Base-by-base conservation (phyloP, 2,113 vertebrate species). In the Silurus glanis region DNA sequence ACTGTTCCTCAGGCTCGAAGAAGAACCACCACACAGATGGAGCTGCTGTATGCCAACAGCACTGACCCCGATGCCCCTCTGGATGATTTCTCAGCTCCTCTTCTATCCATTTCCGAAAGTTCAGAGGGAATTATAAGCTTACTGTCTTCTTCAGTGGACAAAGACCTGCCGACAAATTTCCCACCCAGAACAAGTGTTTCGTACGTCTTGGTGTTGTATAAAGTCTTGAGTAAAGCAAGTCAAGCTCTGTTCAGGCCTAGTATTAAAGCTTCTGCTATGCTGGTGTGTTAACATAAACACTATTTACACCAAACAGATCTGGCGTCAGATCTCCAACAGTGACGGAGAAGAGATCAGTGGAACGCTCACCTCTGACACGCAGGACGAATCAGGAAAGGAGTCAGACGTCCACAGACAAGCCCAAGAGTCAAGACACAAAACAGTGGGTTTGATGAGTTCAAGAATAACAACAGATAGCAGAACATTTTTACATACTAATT, bases 21-120 rank as follows among this genome's bases (percentile, higher is more conserved):
- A 89, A 95, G 98, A 88, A 99, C 97, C 88, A 96, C 98, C 85
- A 99, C 98, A 2, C 98, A 99, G 93, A 97, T 97, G 97, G 98
- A 99, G 86, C 86, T 99, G 91, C 96, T 99, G 13, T 99, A 98
- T 45, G 97, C 97, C 82, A 95, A 96, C 93, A 97, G 92, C 87
- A 95, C 94, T 1, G 97, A 97, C 91, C 66, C 93, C 53, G 97
- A 97, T 55, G 87, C 90, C 17, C 93, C 93, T 62, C 82, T 95
- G 51, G 95, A 95, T 90, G 97, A 96, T 88, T 94, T 95, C 89
- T 85, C 95, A 9, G 91, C 87, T 85, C 89, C 95, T 89, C 90
- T 96, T 69, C 67, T 95, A 23, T 87, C 96, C 80, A 88, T 94
- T 83, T 78, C 92, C 25, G 97, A 97, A 94, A 89, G 88, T 83